phyloP scores from a whole-genome alignment of 2,113 vertebrate genomes.

The Heterotis niloticus region DNA sequence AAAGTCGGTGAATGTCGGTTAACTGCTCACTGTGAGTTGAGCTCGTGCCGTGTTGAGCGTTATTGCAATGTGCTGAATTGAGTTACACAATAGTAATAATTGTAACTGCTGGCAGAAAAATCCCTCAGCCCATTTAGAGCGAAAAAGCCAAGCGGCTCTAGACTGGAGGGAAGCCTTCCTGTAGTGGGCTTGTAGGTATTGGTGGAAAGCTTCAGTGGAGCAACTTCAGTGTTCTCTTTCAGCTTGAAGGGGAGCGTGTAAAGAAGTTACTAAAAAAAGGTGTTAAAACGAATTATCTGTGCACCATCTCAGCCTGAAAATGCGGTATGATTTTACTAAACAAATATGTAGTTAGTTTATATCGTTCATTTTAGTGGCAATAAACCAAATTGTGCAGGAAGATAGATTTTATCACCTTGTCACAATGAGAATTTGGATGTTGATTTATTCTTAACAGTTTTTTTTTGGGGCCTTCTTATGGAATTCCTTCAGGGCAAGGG shows the following conservation, averaged over 20 bases:
- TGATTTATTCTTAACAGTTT: background rate
- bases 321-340: background rate
- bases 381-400: too few species aligned
- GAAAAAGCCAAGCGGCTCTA: background rate
- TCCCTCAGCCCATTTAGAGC: too few species aligned
- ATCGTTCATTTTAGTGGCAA: too few species aligned
- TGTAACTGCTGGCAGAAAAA: too few species aligned
- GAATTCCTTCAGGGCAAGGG: conserved; percentile 53
- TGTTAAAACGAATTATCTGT: background rate
- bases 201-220: conserved; percentile 17
- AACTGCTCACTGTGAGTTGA: too few species aligned
- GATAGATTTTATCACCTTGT: too few species aligned
- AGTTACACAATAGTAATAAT: too few species aligned
- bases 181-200: conserved; percentile 19
- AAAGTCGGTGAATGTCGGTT: too few species aligned
- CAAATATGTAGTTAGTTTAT: background rate
- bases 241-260: background rate
- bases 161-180: background rate
- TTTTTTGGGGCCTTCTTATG: conserved; percentile 72
- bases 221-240: conserved; percentile 28
- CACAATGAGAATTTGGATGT: background rate
- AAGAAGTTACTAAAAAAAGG: background rate
- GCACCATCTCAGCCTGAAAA: background rate
- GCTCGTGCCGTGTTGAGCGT: too few species aligned
- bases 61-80: too few species aligned